Percentiles rank a stretch among this genome's conserved stretches.
phyloP scores from a whole-genome alignment of 2,113 vertebrate species.

The Serilophus lunatus region DNA sequence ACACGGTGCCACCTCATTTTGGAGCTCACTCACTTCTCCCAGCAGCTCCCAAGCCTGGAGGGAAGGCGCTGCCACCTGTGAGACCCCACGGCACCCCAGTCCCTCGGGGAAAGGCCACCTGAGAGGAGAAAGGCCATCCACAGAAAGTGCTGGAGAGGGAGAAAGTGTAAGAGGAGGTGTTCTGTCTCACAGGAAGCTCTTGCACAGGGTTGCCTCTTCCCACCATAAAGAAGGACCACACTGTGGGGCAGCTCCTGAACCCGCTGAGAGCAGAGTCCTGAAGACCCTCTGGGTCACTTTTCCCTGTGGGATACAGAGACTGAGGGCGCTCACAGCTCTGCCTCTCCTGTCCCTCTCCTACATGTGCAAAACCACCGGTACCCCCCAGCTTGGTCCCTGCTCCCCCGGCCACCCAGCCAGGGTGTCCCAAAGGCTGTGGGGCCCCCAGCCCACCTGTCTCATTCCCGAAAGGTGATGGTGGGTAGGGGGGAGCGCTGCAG shows the following conservation, averaged over 20 bases:
- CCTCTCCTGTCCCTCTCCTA: not conserved
- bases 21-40: not conserved
- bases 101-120: conserved; percentile 3
- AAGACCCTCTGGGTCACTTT: not conserved
- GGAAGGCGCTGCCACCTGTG: not conserved
- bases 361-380: not conserved
- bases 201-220: not conserved
- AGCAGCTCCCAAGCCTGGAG: not conserved
- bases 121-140: conserved; percentile 16
- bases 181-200: not conserved
- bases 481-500: not conserved
- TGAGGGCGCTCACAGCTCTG: not conserved
- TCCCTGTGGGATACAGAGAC: not conserved
- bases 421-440: not conserved
- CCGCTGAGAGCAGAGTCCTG: not conserved
- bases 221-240: not conserved
- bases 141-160: not conserved
- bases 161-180: not conserved
- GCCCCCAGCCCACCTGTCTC: not conserved
- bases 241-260: not conserved
- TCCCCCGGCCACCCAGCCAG: not conserved
- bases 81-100: not conserved
- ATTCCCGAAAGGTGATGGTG: not conserved
- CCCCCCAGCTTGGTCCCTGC: not conserved
- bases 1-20: not conserved